These are phyloP conservation scores for Corythornis cristatus DNA, from an alignment of 2,113 vertebrate species.

Conservation along the genomic window DNA sequence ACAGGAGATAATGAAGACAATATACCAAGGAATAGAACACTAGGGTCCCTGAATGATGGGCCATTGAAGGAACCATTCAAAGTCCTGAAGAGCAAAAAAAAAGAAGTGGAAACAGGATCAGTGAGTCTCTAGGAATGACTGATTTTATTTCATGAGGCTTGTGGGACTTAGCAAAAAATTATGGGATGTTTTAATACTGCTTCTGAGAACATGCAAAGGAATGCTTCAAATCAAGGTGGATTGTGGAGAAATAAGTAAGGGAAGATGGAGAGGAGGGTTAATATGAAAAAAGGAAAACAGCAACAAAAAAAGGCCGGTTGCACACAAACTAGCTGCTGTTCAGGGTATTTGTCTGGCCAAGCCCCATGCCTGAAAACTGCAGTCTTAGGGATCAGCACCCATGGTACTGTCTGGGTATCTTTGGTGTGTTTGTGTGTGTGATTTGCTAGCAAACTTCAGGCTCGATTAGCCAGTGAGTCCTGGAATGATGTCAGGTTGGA, in stretches of 20 bases:
- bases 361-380: neutral
- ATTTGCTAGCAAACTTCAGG: neutral
- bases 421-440: neutral
- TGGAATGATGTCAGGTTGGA: neutral
- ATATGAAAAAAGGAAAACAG: neutral
- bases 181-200: neutral
- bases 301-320: neutral
- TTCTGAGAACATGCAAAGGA: neutral
- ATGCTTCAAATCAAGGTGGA: neutral
- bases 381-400: neutral
- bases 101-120: neutral
- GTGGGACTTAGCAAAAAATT: neutral
- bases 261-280: neutral
- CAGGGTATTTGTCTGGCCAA: neutral
- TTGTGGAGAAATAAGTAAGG: rapidly evolving
- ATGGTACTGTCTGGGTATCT: neutral
- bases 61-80: neutral
- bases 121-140: neutral
- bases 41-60: neutral
- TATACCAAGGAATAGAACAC: neutral
- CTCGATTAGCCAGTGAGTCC: neutral
- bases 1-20: neutral
- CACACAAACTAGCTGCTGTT: neutral
- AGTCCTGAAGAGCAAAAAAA: neutral
- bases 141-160: neutral